phyloP scores from a whole-genome alignment of 2,113 vertebrate species.

The Piaya cayana region DNA sequence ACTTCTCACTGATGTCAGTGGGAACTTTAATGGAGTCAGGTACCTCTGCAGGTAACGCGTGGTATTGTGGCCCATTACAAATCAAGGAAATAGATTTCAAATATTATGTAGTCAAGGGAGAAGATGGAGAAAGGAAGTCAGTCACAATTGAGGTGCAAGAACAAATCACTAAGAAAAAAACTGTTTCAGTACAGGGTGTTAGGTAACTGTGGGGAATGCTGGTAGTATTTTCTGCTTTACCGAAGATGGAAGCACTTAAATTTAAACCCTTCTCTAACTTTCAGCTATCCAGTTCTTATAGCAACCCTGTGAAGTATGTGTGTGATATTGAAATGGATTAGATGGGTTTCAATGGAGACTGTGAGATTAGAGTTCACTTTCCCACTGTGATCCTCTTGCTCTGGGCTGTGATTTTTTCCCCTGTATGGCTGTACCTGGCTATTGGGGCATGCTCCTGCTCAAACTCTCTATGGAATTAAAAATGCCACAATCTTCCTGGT shows the following conservation, averaged over 20 bases:
- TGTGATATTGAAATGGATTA: background rate
- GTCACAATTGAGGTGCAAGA: background rate
- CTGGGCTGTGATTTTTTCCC: background rate
- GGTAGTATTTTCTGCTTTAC: background rate
- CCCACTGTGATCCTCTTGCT: background rate
- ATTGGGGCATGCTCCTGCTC: background rate
- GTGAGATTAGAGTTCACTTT: background rate
- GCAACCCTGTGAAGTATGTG: background rate
- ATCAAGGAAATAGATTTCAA: background rate
- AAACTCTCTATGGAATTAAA: background rate
- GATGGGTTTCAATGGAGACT: background rate
- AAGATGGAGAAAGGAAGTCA: background rate
- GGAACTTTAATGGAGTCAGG: background rate
- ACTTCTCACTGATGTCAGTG: background rate
- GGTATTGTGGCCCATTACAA: background rate
- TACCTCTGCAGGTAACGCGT: background rate
- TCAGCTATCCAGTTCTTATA: background rate
- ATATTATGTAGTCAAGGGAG: background rate
- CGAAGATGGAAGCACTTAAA: slow-evolving; percentile 8
- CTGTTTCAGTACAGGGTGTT: background rate
- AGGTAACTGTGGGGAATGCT: background rate
- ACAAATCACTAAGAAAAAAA: background rate
- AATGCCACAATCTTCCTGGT: background rate
- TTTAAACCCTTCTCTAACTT: slow-evolving; percentile 15
- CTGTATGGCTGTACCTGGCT: background rate